Base-by-base conservation (phyloP, 2,797 vertebrate genomes). In the Spheniscus humboldti region DNA sequence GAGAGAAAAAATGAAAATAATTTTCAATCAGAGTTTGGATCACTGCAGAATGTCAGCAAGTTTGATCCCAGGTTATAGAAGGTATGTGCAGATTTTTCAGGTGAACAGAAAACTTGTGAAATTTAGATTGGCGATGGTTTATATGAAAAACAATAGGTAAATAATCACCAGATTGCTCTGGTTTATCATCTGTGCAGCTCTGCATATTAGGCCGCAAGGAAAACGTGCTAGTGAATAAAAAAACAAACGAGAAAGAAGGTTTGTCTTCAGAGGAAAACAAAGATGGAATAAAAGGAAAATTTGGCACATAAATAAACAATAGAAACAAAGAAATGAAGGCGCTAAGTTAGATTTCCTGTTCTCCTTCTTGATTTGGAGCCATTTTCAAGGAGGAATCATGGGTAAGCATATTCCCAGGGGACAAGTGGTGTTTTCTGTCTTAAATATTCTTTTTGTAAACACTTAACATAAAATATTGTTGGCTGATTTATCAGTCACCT, bases 401-500 rank as follows among this genome's bases (percentile, higher is more conserved):
- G 48, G 12, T 53, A 63, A 74, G 31, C 10, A 20, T 31, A 53
- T 13, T 84, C 41, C 11, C 48, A 45, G 30, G 13, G 45, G 20
- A 73, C 20, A 74, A 90, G 7, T 50, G 4, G 9, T 47, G 17
- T 31, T 79, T 83, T 87, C 52, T 35, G 59, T 43, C 27, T 27
- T 79, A 60, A 95, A 89, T 60, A 71, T 78, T 67, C 9, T 71
- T 94, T 96, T 92, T 85, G 43, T 39, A 87, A 94, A 92, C 43
- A 59, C 41, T 92, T 90, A 82, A 80, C 24, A 62, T 82, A 69
- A 92, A 87, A 94, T 85, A 74, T 47, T 71, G 37, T 85, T 74
- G 25, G 23, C 33, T 94, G 86, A 85, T 92, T 92, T 93, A 79
- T 67, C 86, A 86, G 52, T 92, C 84, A 94, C 90, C 86, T 95